Percentiles rank a stretch among this genome's conserved stretches.
Conservation (phyloP, 2,113 vertebrate genomes). For the Chionodraco myersi region DNA sequence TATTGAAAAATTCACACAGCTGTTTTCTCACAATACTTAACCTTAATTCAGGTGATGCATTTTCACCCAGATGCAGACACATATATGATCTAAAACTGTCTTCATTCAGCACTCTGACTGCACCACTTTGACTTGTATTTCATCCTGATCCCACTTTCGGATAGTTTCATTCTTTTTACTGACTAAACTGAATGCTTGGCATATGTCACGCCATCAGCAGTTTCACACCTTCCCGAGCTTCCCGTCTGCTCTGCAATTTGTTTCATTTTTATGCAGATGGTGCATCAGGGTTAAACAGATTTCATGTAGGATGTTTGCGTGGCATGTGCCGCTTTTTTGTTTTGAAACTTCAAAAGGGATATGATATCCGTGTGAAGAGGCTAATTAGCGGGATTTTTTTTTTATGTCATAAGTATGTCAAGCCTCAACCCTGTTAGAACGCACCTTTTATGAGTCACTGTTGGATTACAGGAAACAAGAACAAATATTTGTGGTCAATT, state of each 20-base stretch:
- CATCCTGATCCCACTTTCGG: neutral
- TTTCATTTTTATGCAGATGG: conserved; percentile 49
- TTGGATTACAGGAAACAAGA: neutral
- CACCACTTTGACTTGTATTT: neutral
- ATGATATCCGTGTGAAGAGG: conserved; percentile 3
- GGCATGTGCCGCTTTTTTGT: conserved; percentile 8
- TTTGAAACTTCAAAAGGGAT: neutral
- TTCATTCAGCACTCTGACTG: neutral
- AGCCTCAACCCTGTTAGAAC: neutral
- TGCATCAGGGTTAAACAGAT: conserved; percentile 31
- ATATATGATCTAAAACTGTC: neutral
- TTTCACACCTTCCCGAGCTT: conserved; percentile 19
- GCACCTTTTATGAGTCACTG: neutral
- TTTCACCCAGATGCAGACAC: neutral
- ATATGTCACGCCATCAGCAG: conserved; percentile 26
- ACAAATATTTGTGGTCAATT: neutral
- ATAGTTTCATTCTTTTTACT: neutral
- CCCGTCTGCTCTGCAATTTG: conserved; percentile 48
- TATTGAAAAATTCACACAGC: neutral
- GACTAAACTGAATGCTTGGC: conserved; percentile 15
- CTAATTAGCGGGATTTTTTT: conserved; percentile 12
- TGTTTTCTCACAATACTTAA: neutral
- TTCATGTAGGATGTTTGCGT: conserved; percentile 8
- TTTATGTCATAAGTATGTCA: neutral
- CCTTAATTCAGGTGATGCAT: neutral